phyloP scores from a whole-genome alignment of 2,113 vertebrate genomes.

The Eublepharis macularius region DNA sequence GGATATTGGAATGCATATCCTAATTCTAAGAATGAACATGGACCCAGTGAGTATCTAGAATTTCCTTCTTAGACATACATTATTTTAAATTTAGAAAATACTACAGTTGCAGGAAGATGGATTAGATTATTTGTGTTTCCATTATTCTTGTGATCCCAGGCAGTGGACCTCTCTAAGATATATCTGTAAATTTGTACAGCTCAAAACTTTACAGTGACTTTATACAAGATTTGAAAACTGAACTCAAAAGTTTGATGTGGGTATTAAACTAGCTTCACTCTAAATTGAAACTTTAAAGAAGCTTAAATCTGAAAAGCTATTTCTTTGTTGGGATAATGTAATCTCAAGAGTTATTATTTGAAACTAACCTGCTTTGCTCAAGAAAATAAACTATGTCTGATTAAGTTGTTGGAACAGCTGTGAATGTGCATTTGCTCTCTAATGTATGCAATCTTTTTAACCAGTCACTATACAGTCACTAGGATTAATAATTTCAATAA shows the following conservation, averaged over 20 bases:
- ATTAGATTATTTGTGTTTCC: not conserved
- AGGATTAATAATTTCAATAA: not conserved
- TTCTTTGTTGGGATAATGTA: not conserved
- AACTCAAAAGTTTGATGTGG: not conserved
- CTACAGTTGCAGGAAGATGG: not conserved
- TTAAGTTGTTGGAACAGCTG: conserved; percentile 16
- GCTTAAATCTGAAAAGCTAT: not conserved
- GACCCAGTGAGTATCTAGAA: not conserved
- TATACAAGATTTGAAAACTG: not conserved
- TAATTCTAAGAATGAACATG: not conserved
- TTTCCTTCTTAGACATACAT: not conserved
- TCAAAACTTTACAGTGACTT: not conserved
- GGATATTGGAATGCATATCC: not conserved
- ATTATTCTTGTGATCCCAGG: not conserved
- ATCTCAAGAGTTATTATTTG: conserved; percentile 11
- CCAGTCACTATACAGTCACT: conserved; percentile 2
- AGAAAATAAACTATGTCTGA: conserved; percentile 20
- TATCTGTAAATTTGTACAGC: not conserved
- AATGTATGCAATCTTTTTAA: conserved; percentile 35
- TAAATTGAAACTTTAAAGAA: not conserved
- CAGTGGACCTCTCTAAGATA: not conserved
- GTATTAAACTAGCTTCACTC: not conserved
- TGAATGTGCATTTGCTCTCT: conserved; percentile 21
- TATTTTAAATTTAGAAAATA: not conserved
- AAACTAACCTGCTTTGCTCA: not conserved